Percentiles rank a stretch among this genome's conserved stretches.
These are phyloP conservation scores for Hippoglossus stenolepis DNA, from an alignment of 2,113 vertebrate species.

Conservation along the genomic window DNA sequence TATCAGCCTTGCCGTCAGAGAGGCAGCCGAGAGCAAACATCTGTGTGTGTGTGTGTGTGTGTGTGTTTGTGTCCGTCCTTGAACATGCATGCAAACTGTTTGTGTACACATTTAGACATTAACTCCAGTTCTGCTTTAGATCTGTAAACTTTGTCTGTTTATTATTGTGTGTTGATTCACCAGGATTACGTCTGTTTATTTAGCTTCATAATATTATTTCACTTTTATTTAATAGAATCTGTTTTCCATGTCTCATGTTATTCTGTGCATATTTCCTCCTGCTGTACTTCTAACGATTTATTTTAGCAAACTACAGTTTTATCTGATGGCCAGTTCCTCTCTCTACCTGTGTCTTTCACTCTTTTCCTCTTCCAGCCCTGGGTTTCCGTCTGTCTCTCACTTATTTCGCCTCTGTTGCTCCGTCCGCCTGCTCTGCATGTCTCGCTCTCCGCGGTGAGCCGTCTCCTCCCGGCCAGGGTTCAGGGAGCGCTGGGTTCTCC, in stretches of 20 bases:
- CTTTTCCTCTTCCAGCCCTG: neutral
- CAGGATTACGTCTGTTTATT: neutral
- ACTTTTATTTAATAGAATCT: conserved; percentile 1
- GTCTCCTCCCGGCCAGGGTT: conserved; percentile 54
- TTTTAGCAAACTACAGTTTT: too few species aligned
- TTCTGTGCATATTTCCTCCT: neutral
- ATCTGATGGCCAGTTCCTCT: neutral
- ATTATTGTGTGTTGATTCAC: conserved; percentile 2
- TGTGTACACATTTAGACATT: conserved; percentile 28
- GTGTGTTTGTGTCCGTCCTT: conserved; percentile 42
- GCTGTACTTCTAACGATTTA: neutral
- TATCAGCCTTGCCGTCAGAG: conserved; percentile 76
- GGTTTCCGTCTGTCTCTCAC: conserved; percentile 14
- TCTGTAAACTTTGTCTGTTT: conserved; percentile 25
- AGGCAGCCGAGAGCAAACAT: conserved; percentile 78
- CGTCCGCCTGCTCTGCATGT: conserved; percentile 23
- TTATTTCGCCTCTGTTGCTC: conserved; percentile 12
- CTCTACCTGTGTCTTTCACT: neutral
- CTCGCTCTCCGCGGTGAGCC: conserved; percentile 29
- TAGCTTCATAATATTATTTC: conserved; percentile 6
- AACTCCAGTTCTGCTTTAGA: conserved; percentile 18
- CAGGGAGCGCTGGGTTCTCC: conserved; percentile 62
- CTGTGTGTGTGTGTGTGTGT: conserved; percentile 65
- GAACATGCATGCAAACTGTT: conserved; percentile 24
- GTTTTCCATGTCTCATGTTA: neutral